These are phyloP conservation scores for Hypocryptadius cinnamomeus DNA, from an alignment of 2,113 vertebrate species.

Conservation along the genomic window DNA sequence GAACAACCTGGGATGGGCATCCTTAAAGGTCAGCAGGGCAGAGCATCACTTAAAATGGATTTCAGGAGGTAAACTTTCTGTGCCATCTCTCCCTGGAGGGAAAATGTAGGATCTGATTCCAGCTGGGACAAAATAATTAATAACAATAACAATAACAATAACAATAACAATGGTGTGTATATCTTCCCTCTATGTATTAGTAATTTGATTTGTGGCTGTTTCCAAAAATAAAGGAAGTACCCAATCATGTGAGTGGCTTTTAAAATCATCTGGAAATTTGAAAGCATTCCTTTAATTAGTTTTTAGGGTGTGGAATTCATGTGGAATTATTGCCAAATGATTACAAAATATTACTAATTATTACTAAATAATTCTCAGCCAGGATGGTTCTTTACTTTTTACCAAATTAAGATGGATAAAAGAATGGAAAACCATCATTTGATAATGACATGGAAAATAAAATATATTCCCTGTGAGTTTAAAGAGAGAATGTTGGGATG, in stretches of 20 bases:
- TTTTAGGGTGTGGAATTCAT: not conserved
- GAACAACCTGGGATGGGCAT: not conserved
- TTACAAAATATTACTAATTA: not conserved
- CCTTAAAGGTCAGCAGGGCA: not conserved
- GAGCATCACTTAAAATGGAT: not conserved
- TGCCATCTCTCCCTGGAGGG: not conserved
- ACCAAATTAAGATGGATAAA: not conserved
- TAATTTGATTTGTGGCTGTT: not conserved
- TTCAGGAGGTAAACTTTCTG: not conserved
- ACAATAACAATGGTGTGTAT: not conserved
- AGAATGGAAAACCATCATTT: not conserved
- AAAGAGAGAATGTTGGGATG: not conserved
- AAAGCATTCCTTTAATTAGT: not conserved
- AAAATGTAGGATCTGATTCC: not conserved
- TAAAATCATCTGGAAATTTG: not conserved
- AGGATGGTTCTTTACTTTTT: not conserved
- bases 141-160: not conserved
- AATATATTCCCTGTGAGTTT: not conserved
- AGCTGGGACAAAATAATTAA: no score
- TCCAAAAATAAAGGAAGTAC: slow-evolving; percentile 23
- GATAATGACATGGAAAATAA: not conserved
- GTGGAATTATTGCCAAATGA: not conserved
- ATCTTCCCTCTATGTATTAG: not conserved
- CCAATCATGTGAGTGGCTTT: slow-evolving; percentile 1
- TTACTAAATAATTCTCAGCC: not conserved